Conservation (phyloP, 1,140 invertebrate species). For the Diprion similis region DNA sequence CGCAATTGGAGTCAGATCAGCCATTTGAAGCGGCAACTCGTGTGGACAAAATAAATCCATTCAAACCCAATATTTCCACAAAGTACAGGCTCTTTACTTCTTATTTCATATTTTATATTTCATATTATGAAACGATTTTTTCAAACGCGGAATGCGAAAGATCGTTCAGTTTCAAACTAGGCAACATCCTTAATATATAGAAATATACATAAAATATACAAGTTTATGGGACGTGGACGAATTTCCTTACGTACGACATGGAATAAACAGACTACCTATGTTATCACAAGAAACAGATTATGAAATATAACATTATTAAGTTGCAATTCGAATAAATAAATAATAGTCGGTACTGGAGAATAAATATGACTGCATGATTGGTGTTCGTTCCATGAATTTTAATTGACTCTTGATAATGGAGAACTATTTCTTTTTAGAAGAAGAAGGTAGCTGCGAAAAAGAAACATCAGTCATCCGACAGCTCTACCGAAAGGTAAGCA, state of each 20-base stretch:
- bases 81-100: no score
- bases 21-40: no score
- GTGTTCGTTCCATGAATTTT: slow-evolving; percentile 36
- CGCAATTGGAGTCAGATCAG: no score
- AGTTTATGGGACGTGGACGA: no score
- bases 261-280: background rate
- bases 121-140: no score
- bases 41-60: no score
- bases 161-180: no score
- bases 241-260: background rate
- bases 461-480: slow-evolving; percentile 52
- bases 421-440: slow-evolving; percentile 53
- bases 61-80: no score
- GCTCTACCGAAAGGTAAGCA: slow-evolving; percentile 50
- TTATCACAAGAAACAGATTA: background rate
- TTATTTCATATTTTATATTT: no score
- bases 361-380: slow-evolving; percentile 50
- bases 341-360: slow-evolving; percentile 6
- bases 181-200: no score
- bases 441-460: slow-evolving; percentile 51
- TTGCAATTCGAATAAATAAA: background rate
- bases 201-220: no score
- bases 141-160: no score
- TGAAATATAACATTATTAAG: background rate
- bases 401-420: slow-evolving; percentile 25